Evolutionary conservation across 2,888 invertebrate species (phyloP), one percentile per base, ranked within the genome.

Genomic region (Melitaea athalia): DNA sequence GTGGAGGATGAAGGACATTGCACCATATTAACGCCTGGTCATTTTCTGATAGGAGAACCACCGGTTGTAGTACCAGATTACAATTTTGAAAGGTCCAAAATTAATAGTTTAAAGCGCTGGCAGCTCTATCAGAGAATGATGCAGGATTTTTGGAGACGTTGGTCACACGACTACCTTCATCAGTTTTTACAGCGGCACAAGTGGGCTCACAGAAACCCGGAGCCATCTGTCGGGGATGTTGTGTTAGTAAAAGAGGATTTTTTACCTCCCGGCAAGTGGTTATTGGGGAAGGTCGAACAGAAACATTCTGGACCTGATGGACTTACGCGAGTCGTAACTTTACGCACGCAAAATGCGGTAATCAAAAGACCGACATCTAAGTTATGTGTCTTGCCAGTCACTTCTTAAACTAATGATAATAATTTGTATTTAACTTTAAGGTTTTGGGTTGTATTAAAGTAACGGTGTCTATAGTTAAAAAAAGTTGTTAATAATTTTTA

Each of bases 241-340:
- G 72, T 74, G 50, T 49, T 76, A 38, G 42, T 73, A 11, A 70
- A 63, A 17, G 74, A 76, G 17, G 67, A 72, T 4, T 53, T 68
- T 59, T 60, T 74, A 10, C 74, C 74, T 45, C 74, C 76, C 11
- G 66, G 68, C 33, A 68, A 63, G 31, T 75, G 74, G 73, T 53
- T 72, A 8, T 67, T 67, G 8, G 72, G 74, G 47, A 62, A 49
- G 63, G 53, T 75, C 1, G 38, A 70, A 31, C 45, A 65, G 12
- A 70, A 66, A 52, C 75, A 74, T 53, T 59, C 70, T n/a, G 71
- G 73, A 5, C 7, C 5, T 12, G 68, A 68, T 11, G 47, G 53
- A 0, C 6, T 68, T 11, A 63, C 63, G 15, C 50, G 68, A 42
- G 68, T 68, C 0, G 68, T 63, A 8, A 64, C 45, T 10, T 7